A percentile compares a stretch with the other conserved stretches of the same genome.
Conservation (phyloP, 2,113 vertebrate genomes). For the Rhipidura dahli region DNA sequence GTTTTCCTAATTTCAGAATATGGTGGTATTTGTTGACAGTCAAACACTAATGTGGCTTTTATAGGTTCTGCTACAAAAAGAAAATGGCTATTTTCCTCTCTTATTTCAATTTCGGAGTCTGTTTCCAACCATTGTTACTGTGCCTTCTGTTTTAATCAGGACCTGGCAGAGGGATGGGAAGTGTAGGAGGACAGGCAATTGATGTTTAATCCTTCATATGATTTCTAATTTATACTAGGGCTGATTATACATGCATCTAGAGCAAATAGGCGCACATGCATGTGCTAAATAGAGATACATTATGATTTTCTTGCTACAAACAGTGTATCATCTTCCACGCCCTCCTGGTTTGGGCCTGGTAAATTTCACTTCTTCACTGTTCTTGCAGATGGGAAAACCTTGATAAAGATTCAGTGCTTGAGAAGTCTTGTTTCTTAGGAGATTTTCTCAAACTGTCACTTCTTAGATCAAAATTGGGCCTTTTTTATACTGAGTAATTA, state of each 20-base stretch:
- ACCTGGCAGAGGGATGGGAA: slow-evolving; percentile 16
- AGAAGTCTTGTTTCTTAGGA: neutral
- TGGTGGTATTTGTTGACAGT: neutral
- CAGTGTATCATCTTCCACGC: neutral
- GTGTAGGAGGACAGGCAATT: slow-evolving; percentile 53
- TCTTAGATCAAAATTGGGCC: neutral
- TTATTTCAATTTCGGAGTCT: neutral
- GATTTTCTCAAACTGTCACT: neutral
- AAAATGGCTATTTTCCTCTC: neutral
- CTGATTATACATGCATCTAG: slow-evolving; percentile 58
- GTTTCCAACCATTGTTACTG: neutral
- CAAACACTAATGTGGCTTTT: neutral
- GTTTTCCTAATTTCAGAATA: neutral
- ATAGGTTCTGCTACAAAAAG: neutral
- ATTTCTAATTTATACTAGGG: slow-evolving; percentile 33
- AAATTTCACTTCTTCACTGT: neutral
- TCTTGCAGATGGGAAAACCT: neutral
- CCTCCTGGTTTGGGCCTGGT: neutral
- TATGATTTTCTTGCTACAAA: neutral
- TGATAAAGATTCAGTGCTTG: neutral
- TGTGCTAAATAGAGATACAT: slow-evolving; percentile 16
- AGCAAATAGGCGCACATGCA: slow-evolving; percentile 1
- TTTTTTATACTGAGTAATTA: neutral
- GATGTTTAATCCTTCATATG: slow-evolving; percentile 48
- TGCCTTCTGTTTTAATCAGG: slow-evolving; percentile 41